Conservation (phyloP, 2,888 invertebrate genomes). For the Platynereis dumerilii region DNA sequence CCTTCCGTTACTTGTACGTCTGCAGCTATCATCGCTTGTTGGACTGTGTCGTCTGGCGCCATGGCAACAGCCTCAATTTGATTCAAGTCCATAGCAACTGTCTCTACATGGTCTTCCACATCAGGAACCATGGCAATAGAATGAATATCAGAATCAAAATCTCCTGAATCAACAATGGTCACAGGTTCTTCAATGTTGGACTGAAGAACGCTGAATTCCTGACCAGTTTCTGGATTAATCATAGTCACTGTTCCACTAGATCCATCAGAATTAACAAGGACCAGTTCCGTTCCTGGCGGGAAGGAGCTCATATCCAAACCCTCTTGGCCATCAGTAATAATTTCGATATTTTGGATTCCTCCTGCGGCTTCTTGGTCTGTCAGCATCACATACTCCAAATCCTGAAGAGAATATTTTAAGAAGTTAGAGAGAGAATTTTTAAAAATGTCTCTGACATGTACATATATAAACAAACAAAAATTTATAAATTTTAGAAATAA, state of each 20-base stretch:
- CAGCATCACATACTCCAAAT: slow-evolving; percentile 4
- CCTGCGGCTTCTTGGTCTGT: neutral
- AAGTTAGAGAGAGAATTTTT: too few species aligned
- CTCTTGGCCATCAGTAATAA: neutral
- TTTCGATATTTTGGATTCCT: slow-evolving; percentile 3
- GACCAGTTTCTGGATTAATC: neutral
- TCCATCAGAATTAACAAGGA: neutral
- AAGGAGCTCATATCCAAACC: neutral
- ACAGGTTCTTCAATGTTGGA: neutral
- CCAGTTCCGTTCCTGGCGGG: neutral
- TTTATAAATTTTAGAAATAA: too few species aligned
- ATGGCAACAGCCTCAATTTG: slow-evolving; percentile 5
- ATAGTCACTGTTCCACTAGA: neutral
- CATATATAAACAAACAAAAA: too few species aligned
- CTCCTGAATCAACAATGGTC: neutral
- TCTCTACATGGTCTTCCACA: neutral
- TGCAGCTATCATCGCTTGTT: neutral
- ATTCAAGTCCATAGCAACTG: neutral
- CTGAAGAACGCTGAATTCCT: neutral
- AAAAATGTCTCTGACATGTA: too few species aligned
- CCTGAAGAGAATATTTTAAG: too few species aligned
- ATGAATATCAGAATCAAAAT: slow-evolving; percentile 1
- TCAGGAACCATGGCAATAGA: neutral
- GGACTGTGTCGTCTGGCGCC: slow-evolving; percentile 4
- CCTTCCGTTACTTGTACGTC: neutral